Evolutionary conservation across 92 coral and sea anemone genomes (phyloP), one percentile per base, ranked within the genome.

Genomic region (Muricea muricata): DNA sequence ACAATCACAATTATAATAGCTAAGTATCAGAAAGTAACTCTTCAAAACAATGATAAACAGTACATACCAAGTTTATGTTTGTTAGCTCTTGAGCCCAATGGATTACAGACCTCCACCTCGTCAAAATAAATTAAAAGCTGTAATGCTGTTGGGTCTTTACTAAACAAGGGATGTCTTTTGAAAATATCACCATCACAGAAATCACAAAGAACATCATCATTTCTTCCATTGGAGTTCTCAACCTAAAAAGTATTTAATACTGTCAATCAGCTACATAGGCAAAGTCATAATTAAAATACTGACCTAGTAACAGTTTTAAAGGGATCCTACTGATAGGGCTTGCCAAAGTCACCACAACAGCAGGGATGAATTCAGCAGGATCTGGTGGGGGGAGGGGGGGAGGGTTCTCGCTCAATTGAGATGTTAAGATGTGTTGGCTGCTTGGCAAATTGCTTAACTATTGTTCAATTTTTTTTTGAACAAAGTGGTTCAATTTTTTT

Each of bases 81-180:
- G 47, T 86, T 80, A 20, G 93, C 54, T 52, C 87, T 90, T 68
- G 91, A 74, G 21, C 91, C 93, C 34, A 87, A 81, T 74, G 91
- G 93, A 63, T 90, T 88, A 50, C 86, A 87, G 46, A 90, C 83
- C 20, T 90, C 93, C 75, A 90, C 88, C 39, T 90, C 93, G 71
- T 90, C 93, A 83, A 75, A 89, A 56, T 90, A 90, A 3, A 79
- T 67, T 23, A 90, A 39, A 26, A 87, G 46, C 84, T 90, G 93
- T 32, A 83, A 60, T 37, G 93, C 93, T n/a, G 47, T 82, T 42
- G 83, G 70, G 58, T 86, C 81, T 20, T 30, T 76, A 29, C 77
- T 60, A 68, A 89, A 90, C 68, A 90, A 82, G 24, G 86, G 93
- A 65, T 90, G 91, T n/a, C 41, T 15, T 37, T 70, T 70, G 29